Base-by-base conservation (phyloP, 2,888 invertebrate genomes). In the Hylaea fasciaria region DNA sequence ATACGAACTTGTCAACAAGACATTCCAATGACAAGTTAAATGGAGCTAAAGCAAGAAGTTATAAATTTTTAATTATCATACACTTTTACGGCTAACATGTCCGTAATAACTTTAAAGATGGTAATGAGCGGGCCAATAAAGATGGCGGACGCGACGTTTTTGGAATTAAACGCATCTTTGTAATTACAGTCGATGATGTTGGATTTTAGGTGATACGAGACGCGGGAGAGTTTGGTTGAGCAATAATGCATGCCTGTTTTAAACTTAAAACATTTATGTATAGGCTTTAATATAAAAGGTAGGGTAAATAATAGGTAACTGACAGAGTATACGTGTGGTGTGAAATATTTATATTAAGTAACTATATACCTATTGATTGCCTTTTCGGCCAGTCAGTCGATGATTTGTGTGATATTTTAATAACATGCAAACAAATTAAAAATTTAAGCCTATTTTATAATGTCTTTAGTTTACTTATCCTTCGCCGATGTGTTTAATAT, bases 121-220 rank as follows among this genome's bases (percentile, higher is more conserved):
- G 57, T 69, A 69, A 69, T 65, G 65, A 65, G 64, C 51, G 39
- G 60, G 39, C 50, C 46, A 64, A 68, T 68, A 68, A 69, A 69
- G 64, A 64, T 65, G 62, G 62, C 62, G 13, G 60, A 64, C 50
- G 44, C 41, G 69, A 68, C 68, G 59, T 57, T 60, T 56, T 63
- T 32, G 41, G 55, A 65, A 65, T 70, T 53, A 60, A 66, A 56
- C 54, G 51, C 64, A 61, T 66, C 48, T 64, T 60, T 52, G 55
- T 50, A 57, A 53, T 67, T 69, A 65, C 56, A 62, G 45, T 29
- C 62, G 47, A 55, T 54, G 32, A 37, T 14, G 35, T 62, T 46
- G 56, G 45, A 57, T 62, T 55, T 64, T 40, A 57, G 48, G 37
- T 46, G 9, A 44, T 14, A n/a, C 28, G 9, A 22, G 29, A 2